A percentile compares a stretch with the other conserved stretches of the same genome.
Evolutionary conservation across 2,888 invertebrate species (phyloP).

Genomic region (Gymnosoma rotundatum): DNA sequence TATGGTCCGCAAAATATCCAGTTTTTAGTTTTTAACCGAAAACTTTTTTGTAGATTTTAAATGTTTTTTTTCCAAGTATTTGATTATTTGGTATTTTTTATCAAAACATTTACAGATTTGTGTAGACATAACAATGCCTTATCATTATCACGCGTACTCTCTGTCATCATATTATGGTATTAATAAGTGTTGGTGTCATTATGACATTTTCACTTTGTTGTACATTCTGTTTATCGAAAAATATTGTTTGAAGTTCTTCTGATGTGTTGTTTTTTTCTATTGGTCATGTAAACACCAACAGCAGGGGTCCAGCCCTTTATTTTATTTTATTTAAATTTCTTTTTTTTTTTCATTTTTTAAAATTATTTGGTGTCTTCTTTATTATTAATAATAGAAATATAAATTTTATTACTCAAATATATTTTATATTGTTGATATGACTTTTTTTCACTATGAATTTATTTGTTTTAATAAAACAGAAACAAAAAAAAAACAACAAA

Average conservation of each 20-base stretch:
- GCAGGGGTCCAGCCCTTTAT: conserved; percentile 34
- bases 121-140: neutral
- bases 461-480: conserved; percentile 30
- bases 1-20: too few relatives aligned
- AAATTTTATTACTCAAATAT: conserved; percentile 47
- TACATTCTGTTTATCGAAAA: conserved; percentile 20
- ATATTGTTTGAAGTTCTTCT: neutral
- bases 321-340: too few relatives aligned
- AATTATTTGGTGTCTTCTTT: conserved; percentile 15
- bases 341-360: neutral
- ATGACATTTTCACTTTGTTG: conserved; percentile 57
- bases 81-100: too few relatives aligned
- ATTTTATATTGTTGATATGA: conserved; percentile 31
- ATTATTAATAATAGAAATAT: conserved; percentile 47
- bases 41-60: too few relatives aligned
- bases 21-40: too few relatives aligned
- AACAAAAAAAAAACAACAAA: too few relatives aligned
- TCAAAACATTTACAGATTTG: too few relatives aligned
- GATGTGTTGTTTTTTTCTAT: conserved; percentile 18
- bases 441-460: conserved; percentile 33
- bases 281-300: conserved; percentile 16
- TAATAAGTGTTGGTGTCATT: conserved; percentile 54
- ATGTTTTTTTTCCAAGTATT: too few relatives aligned
- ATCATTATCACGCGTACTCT: neutral
- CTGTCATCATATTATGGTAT: conserved; percentile 27